Evolutionary conservation across 2,113 vertebrate species (phyloP).

Genomic region (Dromiciops gliroides): DNA sequence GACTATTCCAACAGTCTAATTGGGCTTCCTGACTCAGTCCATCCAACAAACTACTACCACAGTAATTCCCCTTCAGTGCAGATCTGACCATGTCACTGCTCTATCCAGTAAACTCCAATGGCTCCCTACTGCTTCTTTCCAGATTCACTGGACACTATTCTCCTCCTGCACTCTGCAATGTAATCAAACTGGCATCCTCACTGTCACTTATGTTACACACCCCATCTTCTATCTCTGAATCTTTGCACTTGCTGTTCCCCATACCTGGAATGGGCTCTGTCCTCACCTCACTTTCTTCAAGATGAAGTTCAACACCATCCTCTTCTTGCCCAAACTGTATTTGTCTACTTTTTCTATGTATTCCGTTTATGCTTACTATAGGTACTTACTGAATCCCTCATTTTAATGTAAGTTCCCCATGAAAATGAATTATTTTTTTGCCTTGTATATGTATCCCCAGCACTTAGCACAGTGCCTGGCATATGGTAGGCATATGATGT

Average conservation of each 20-base stretch:
- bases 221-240: background rate
- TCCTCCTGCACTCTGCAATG: too few relatives aligned
- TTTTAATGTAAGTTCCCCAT: background rate
- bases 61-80: too few relatives aligned
- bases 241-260: background rate
- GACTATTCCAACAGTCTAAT: too few relatives aligned
- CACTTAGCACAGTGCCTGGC: background rate
- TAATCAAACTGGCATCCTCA: too few relatives aligned
- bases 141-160: too few relatives aligned
- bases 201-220: background rate
- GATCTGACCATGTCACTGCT: too few relatives aligned
- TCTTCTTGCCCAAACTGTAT: background rate
- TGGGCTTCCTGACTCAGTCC: too few relatives aligned
- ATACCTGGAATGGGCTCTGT: background rate
- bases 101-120: too few relatives aligned
- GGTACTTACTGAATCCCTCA: background rate
- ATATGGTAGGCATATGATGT: background rate
- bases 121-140: too few relatives aligned
- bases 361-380: background rate
- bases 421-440: background rate
- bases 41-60: too few relatives aligned
- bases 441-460: background rate
- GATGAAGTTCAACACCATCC: background rate
- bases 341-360: background rate
- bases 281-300: background rate